phyloP scores from a whole-genome alignment of 23 tunicate species.

The Corella eumyota region DNA sequence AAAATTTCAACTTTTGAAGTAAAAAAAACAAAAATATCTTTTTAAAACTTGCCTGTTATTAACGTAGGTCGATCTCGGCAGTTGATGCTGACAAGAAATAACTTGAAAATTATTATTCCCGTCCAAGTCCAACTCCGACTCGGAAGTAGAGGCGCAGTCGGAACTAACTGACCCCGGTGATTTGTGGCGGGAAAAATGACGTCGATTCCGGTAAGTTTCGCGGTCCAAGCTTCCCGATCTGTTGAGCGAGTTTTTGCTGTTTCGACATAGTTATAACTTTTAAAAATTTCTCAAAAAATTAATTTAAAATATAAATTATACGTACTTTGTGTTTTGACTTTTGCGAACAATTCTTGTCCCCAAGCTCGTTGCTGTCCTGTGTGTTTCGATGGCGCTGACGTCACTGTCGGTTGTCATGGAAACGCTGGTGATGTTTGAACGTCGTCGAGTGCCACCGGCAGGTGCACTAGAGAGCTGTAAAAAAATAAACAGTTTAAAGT shows the following conservation, averaged over 20 bases:
- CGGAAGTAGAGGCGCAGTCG: conserved; percentile 42
- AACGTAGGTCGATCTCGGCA: background rate
- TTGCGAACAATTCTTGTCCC: conserved; percentile 41
- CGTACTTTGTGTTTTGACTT: conserved; percentile 7
- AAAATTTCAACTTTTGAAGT: background rate
- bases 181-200: background rate
- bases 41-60: conserved; percentile 9
- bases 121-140: conserved; percentile 43
- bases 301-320: too few relatives aligned
- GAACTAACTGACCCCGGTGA: background rate
- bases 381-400: conserved; percentile 9
- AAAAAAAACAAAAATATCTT: too few relatives aligned
- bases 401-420: conserved; percentile 18
- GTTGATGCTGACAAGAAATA: too few relatives aligned
- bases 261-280: background rate
- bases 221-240: conserved; percentile 18
- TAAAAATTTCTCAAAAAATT: background rate
- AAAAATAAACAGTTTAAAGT: background rate
- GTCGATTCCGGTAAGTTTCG: conserved; percentile 8
- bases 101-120: too few relatives aligned
- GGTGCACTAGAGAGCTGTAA: background rate
- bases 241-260: background rate
- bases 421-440: conserved; percentile 13
- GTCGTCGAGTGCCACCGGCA: conserved; percentile 6
- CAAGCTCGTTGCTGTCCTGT: conserved; percentile 36